Evolutionary conservation across 1,140 invertebrate species (phyloP), one percentile per base, ranked within the genome.

Genomic region (Drosophila trapezifrons): DNA sequence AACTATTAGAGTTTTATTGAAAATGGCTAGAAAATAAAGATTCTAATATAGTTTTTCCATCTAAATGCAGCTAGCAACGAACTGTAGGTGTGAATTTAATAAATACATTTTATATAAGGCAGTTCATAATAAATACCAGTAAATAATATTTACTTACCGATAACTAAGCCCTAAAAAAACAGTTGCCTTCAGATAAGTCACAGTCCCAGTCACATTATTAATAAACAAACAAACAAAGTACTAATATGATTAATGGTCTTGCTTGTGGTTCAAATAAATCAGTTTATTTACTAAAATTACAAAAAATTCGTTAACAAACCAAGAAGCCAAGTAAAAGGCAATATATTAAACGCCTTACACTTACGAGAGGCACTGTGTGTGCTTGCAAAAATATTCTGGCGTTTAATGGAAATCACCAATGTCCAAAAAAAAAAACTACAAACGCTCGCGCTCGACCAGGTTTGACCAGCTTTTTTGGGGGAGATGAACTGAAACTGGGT

Each of bases 381-480:
- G 13, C n/a, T n/a, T 54, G 51, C 51, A 54, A 54, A 66, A 64
- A 37, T 25, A 38, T 64, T 60, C 32, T 65, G 20, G 38, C 27
- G 29, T 29, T 38, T 13, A 71, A 57, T 38, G 35, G 10, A 65
- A 76, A 76, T 46, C 32, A 54, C 18, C 46, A 54, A 51, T 32
- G 27, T 35, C 40, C 37, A 46, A 56, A 56, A 51, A 65, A 51
- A 2, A 18, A 29, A 18, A 56, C 9, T 15, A 45, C 38, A 32
- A 32, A 58, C 51, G n/a, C 37, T 43, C 20, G 57, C 17, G 8
- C 25, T 65, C 20, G 55, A 76, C 71, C 74, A 76, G 72, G 62
- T 86, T 78, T 84, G 62, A 76, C 67, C 56, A 62, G 66, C 43
- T 73, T 78, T 60, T 64, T 70, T 38, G 45, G 51, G 52, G 72